Evolutionary conservation across 2,888 invertebrate species (phyloP).

Genomic region (Trissolcus brochymenae): DNA sequence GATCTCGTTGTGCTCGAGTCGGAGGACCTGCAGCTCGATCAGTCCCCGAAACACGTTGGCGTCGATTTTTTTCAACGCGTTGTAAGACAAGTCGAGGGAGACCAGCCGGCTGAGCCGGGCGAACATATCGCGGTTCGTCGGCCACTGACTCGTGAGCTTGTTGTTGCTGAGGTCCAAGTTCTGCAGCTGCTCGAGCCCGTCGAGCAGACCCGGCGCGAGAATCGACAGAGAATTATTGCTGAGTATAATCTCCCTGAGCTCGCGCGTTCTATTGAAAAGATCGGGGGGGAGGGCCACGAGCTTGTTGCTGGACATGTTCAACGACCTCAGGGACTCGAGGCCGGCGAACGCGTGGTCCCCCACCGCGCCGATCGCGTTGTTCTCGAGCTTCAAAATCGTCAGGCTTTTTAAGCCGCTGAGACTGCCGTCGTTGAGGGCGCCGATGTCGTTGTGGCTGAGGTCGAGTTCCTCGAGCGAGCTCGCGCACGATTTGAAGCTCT

Average conservation of each 20-base stretch:
- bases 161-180: slow-evolving; percentile 85
- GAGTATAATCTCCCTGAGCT: slow-evolving; percentile 84
- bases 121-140: slow-evolving; percentile 86
- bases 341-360: slow-evolving; percentile 86
- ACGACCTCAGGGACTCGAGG: slow-evolving; percentile 81
- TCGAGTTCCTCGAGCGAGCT: slow-evolving; percentile 84
- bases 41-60: slow-evolving; percentile 85
- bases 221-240: slow-evolving; percentile 87
- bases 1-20: slow-evolving; percentile 84
- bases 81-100: slow-evolving; percentile 85
- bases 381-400: slow-evolving; percentile 83
- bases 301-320: slow-evolving; percentile 89
- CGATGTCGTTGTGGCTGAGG: slow-evolving; percentile 85
- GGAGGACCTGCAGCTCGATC: slow-evolving; percentile 85
- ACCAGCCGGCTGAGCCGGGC: slow-evolving; percentile 85
- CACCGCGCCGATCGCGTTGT: slow-evolving; percentile 85
- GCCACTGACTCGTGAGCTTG: slow-evolving; percentile 85
- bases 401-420: slow-evolving; percentile 84
- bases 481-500: slow-evolving; percentile 85
- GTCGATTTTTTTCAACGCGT: slow-evolving; percentile 84
- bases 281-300: slow-evolving; percentile 87
- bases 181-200: slow-evolving; percentile 84
- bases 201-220: slow-evolving; percentile 85
- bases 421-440: slow-evolving; percentile 83
- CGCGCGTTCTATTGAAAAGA: slow-evolving; percentile 85